Evolutionary conservation across 2,888 invertebrate genomes (phyloP).

Genomic region (Pemphredon lugubris): DNA sequence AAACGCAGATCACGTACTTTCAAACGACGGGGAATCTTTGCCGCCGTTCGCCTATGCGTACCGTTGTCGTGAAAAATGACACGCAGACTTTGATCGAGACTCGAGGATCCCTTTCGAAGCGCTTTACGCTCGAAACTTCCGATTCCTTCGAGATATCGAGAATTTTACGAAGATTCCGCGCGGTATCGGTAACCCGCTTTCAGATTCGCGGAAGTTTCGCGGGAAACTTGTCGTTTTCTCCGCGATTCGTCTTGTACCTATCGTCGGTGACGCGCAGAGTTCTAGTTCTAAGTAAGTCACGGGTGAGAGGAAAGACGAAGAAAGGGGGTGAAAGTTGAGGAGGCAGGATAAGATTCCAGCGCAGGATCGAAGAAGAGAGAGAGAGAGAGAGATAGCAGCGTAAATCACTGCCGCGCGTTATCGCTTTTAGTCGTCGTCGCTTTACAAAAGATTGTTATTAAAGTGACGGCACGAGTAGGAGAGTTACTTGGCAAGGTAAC

Average conservation of each 20-base stretch:
- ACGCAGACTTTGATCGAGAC: too few species aligned
- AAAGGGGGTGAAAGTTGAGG: constrained; percentile 22
- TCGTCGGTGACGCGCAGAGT: not conserved
- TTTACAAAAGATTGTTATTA: constrained; percentile 45
- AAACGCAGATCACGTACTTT: too few species aligned
- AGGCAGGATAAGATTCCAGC: not conserved
- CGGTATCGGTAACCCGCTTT: too few species aligned
- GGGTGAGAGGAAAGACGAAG: not conserved
- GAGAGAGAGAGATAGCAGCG: not conserved
- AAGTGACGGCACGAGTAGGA: constrained; percentile 11
- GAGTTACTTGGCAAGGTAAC: constrained; percentile 20
- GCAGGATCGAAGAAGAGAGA: not conserved
- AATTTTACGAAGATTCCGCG: not conserved
- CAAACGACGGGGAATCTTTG: too few species aligned
- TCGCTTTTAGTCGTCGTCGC: constrained; percentile 24
- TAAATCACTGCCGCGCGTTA: constrained; percentile 9
- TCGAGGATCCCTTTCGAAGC: not conserved
- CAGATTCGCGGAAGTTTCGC: not conserved
- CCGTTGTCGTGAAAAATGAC: too few species aligned
- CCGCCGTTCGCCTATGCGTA: too few species aligned
- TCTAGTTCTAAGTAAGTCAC: not conserved
- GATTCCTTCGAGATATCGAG: not conserved
- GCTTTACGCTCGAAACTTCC: not conserved
- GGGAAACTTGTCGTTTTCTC: not conserved
- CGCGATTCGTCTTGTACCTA: not conserved